Percentiles rank a stretch among this genome's conserved stretches.
Evolutionary conservation across 1,140 invertebrate species (phyloP).

Genomic region (Ridgeia piscesae): DNA sequence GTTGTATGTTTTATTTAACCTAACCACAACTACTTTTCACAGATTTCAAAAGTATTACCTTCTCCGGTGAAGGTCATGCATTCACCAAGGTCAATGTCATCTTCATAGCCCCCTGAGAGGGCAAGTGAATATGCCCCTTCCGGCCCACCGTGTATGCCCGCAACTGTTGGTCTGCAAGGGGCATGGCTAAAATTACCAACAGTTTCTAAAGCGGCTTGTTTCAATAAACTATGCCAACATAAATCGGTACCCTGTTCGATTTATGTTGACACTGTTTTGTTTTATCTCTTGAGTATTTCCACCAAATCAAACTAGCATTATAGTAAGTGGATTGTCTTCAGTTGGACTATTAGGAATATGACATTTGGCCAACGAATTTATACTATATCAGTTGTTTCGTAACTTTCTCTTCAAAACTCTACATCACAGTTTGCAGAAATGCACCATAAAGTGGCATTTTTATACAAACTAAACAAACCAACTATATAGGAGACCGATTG

Average conservation of each 20-base stretch:
- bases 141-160: conserved; percentile 56
- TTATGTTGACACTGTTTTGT: background rate
- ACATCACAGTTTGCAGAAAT: too few species aligned
- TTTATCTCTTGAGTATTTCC: background rate
- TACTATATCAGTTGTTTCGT: too few species aligned
- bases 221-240: background rate
- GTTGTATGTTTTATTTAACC: background rate
- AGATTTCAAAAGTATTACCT: conserved; percentile 36
- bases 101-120: conserved; percentile 55
- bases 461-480: too few species aligned
- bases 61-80: conserved; percentile 58
- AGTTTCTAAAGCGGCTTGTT: background rate
- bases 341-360: too few species aligned
- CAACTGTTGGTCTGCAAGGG: conserved; percentile 53
- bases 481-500: too few species aligned
- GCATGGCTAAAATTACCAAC: background rate
- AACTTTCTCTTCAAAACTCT: too few species aligned
- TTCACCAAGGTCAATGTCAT: conserved; percentile 55
- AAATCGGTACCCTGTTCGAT: background rate
- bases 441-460: too few species aligned
- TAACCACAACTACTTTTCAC: background rate
- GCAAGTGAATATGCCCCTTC: conserved; percentile 56
- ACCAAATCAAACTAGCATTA: too few species aligned
- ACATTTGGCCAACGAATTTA: too few species aligned
- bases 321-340: too few species aligned